Evolutionary conservation across 35 echinoderm and acorn worm species (phyloP).

Genomic region (Hemicentrotus pulcherrimus): DNA sequence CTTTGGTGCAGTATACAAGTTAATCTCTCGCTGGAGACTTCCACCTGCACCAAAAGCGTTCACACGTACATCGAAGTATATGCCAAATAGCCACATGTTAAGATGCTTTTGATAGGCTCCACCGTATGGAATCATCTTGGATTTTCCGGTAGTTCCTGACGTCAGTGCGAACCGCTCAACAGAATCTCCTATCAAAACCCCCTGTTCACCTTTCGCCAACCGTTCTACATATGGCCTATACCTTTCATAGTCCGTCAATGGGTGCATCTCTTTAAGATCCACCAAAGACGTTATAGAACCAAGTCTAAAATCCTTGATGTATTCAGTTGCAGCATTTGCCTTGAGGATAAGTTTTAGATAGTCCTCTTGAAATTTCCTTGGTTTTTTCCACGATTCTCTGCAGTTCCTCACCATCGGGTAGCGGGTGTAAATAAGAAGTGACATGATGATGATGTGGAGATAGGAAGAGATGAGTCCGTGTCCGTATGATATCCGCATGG

Average conservation of each 20-base stretch:
- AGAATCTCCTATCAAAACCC: slow-evolving; percentile 56
- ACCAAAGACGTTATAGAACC: slow-evolving; percentile 32
- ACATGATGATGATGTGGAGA: background rate
- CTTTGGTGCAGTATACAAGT: slow-evolving; percentile 12
- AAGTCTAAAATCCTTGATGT: slow-evolving; percentile 56
- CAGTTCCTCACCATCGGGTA: background rate
- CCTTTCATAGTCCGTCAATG: slow-evolving; percentile 63
- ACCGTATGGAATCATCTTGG: slow-evolving; percentile 51
- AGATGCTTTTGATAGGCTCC: background rate
- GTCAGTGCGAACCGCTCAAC: slow-evolving; percentile 54
- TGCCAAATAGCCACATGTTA: background rate
- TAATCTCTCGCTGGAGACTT: background rate
- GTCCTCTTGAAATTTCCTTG: slow-evolving; percentile 56
- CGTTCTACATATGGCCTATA: slow-evolving; percentile 63
- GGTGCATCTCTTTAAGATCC: slow-evolving; percentile 55
- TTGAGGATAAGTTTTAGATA: slow-evolving; percentile 50
- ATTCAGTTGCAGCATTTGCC: slow-evolving; percentile 57
- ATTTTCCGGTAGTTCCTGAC: slow-evolving; percentile 66
- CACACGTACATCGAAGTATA: background rate
- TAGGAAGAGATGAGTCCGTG: background rate
- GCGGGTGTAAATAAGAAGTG: background rate
- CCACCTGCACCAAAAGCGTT: background rate
- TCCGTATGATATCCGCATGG: background rate
- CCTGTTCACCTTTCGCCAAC: slow-evolving; percentile 64
- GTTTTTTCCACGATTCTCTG: slow-evolving; percentile 22